These are phyloP conservation scores for Chrysolina oricalcia DNA, from an alignment of 2,888 invertebrate genomes.

Conservation along the genomic window DNA sequence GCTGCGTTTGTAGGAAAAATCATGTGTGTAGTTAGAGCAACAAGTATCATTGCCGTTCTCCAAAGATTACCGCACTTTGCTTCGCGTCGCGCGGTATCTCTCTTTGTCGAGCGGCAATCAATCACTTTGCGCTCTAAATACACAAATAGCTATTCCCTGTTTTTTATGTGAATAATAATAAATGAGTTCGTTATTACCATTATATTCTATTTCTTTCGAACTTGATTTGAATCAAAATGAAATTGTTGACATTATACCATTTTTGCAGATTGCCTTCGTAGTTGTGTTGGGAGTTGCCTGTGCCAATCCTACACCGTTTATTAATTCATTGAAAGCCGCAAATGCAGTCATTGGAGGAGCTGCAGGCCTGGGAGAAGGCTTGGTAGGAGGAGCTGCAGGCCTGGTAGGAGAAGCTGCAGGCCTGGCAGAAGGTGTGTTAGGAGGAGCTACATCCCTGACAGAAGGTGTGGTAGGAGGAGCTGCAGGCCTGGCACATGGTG, in stretches of 20 bases:
- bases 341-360: neutral
- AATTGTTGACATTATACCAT: neutral
- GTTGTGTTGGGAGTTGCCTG: slow-evolving; percentile 4
- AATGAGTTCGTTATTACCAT: too few relatives aligned
- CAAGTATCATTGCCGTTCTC: too few relatives aligned
- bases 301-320: neutral
- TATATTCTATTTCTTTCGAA: too few relatives aligned
- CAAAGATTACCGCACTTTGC: too few relatives aligned
- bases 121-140: too few relatives aligned
- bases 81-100: too few relatives aligned
- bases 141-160: too few relatives aligned
- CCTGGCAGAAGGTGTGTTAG: neutral
- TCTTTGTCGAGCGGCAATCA: too few relatives aligned
- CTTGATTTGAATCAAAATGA: too few relatives aligned
- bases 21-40: too few relatives aligned
- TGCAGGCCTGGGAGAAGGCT: neutral
- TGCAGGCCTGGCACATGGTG: neutral
- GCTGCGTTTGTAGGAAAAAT: too few relatives aligned
- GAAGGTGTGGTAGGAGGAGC: neutral
- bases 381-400: neutral
- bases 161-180: too few relatives aligned
- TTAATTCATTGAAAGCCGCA: neutral
- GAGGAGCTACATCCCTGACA: neutral
- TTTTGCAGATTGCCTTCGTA: neutral
- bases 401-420: neutral